Percentiles rank a stretch among this genome's conserved stretches.
These are phyloP conservation scores for Oxystoma pomonae DNA, from an alignment of 2,888 invertebrate species.

Conservation along the genomic window DNA sequence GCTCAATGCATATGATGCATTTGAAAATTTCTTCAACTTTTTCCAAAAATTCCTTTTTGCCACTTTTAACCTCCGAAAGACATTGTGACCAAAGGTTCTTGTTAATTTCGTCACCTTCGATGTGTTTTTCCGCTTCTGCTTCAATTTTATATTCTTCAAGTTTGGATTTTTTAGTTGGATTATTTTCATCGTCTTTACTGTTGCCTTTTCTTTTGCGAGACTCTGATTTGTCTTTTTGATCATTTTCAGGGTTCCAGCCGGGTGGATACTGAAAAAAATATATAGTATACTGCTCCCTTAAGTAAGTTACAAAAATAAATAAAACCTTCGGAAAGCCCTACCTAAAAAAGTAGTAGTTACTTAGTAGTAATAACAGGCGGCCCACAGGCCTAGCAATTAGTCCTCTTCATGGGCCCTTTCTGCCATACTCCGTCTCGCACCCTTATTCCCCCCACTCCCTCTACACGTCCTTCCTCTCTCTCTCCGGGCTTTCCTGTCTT, in stretches of 20 bases:
- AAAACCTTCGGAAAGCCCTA: too few relatives aligned
- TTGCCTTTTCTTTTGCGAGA: conserved; percentile 20
- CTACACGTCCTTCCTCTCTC: too few relatives aligned
- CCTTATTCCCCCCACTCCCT: too few relatives aligned
- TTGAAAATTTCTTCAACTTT: conserved; percentile 62
- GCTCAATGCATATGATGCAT: conserved; percentile 78
- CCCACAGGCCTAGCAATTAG: too few relatives aligned
- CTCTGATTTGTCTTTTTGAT: conserved; percentile 36
- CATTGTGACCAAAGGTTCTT: conserved; percentile 67
- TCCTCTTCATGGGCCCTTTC: too few relatives aligned
- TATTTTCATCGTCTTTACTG: conserved; percentile 11
- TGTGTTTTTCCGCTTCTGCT: conserved; percentile 44
- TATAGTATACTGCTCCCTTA: too few relatives aligned
- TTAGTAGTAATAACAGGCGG: too few relatives aligned
- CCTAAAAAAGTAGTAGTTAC: too few relatives aligned
- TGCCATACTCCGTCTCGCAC: too few relatives aligned
- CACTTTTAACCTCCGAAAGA: conserved; percentile 46
- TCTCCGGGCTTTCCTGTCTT: too few relatives aligned
- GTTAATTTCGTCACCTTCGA: conserved; percentile 58
- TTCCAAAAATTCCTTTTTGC: conserved; percentile 60
- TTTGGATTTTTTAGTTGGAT: conserved; percentile 44
- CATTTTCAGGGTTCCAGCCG: conserved; percentile 64
- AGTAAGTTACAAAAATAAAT: too few relatives aligned
- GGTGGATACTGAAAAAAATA: conserved; percentile 61
- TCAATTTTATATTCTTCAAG: conserved; percentile 39